Base-by-base conservation (phyloP, 2,888 invertebrate species). In the Sarcophaga carnaria region DNA sequence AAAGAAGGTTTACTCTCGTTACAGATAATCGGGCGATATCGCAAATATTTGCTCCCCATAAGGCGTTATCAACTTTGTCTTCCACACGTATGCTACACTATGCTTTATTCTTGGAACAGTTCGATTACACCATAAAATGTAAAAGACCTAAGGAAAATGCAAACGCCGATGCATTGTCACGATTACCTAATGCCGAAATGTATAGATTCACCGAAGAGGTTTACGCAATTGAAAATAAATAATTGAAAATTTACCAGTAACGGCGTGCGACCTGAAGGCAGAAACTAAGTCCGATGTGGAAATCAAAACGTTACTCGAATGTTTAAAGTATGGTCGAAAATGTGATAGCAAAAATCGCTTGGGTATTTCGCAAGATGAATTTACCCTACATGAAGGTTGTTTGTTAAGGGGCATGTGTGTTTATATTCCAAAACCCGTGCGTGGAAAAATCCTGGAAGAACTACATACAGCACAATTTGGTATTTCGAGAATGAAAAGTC, bases 1-100 rank as follows among this genome's bases (percentile, higher is more conserved):
- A 93, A 5, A 85, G 91, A 4, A 87, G 89, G 5, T 94, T 94
- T 87, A 91, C 88, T 0, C 88, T 94, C 17, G 64, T 90, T 10
- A 93, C 93, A 4, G 88, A 89, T 66, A 87, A 89, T 37, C 86
- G 86, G 20, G 77, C 87, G 4, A 78, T 89, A 11, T 75, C 78
- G 1, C 88, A 89, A 80, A 88, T 89, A 69, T 37, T 37, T 37
- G 37, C 37, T 37, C 37, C 37, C 37, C 1, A 37, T 37, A 6
- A 37, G 37, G 37, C 37, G 37, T 37, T 37, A 37, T 86, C 88
- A 4, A 72, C 79, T 11, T 69, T 89, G 25, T 86, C 86, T 27
- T 86, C 87, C 4, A 87, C 83, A 11, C 66, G 88, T 22, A 88
- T 88, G 86, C 82, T 81, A 64, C 85, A 87, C 64, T 89, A 88